Percentiles rank a stretch among this genome's conserved stretches.
These are phyloP conservation scores for Macquaria ambigua DNA, from an alignment of 2,113 vertebrate species.

Conservation along the genomic window DNA sequence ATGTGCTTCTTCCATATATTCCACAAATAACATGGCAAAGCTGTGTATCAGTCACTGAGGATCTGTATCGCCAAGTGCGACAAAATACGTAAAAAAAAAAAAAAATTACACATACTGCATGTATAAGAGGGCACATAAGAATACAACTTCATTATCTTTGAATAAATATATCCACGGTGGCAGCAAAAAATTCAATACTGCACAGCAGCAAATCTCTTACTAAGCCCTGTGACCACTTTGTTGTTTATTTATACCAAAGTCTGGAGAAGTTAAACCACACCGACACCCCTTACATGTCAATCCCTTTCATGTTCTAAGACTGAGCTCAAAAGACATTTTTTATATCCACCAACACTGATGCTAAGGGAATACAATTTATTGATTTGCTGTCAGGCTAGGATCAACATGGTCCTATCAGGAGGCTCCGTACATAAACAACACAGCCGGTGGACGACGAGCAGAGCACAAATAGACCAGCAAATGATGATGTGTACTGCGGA, in stretches of 20 bases:
- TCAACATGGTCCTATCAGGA: slow-evolving; percentile 64
- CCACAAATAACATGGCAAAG: slow-evolving; percentile 13
- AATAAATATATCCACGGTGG: slow-evolving; percentile 64
- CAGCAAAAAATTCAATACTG: slow-evolving; percentile 62
- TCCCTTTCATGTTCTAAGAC: slow-evolving; percentile 71
- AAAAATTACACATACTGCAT: slow-evolving; percentile 21
- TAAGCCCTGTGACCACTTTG: slow-evolving; percentile 66
- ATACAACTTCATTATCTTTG: slow-evolving; percentile 58
- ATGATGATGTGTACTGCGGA: slow-evolving; percentile 53
- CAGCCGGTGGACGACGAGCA: slow-evolving; percentile 31
- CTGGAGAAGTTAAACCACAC: slow-evolving; percentile 71
- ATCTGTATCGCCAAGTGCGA: neutral
- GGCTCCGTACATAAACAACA: slow-evolving; percentile 46
- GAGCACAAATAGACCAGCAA: slow-evolving; percentile 57
- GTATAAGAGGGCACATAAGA: slow-evolving; percentile 17
- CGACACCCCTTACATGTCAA: slow-evolving; percentile 61
- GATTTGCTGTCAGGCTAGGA: slow-evolving; percentile 78
- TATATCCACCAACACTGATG: slow-evolving; percentile 63
- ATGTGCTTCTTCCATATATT: neutral
- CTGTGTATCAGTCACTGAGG: slow-evolving; percentile 17
- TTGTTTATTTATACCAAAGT: slow-evolving; percentile 76
- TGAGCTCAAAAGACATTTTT: slow-evolving; percentile 69
- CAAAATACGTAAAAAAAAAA: slow-evolving; percentile 20
- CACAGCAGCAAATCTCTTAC: slow-evolving; percentile 59
- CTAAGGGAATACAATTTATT: slow-evolving; percentile 74